Base-by-base conservation (phyloP, 2,797 vertebrate species). In the Phrynocephalus vlangalii region DNA sequence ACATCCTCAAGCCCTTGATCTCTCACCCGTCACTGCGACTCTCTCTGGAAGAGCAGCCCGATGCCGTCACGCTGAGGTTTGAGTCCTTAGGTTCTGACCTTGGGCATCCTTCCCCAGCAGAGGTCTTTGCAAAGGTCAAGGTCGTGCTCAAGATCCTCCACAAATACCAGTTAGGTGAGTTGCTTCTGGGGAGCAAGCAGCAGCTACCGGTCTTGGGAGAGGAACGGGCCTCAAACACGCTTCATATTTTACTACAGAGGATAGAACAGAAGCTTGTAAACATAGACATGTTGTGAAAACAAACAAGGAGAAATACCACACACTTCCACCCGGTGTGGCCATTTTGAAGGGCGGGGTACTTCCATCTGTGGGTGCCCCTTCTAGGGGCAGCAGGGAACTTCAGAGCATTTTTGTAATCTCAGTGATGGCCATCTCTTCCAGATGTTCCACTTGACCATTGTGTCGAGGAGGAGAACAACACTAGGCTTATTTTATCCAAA, bases 91-190 rank as follows among this genome's bases (percentile, higher is more conserved):
- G 96, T 85, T 95, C 94, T 68, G 79, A 88, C 0, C 88, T 95
- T 70, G 97, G 98, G 16, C 96, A 96, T 83, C 96, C 96, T 0
- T 94, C 96, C 30, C 98, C 99, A 2, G 90, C 96, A 68, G 97
- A 98, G 87, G 98, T 98, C 90, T 99, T 98, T 95, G 89, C 87
- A 83, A 98, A 98, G 95, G 95, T 99, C 87, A 97, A 93, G 63
- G 91, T 97, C 78, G 94, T 99, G 81, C 96, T 99, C 81, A 97
- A 96, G 94, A 96, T 97, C 0, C 97, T 99, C 44, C 97, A 99
- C 93, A 95, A 93, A 82, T 94, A 98, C 30, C 95, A 98, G 87
- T 94, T 99, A n/a, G 97, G 99, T 99, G 91, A 3, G 94, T 91
- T 83, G 52, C 3, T 72, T 56, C 26, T 85, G 13, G 70, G 18